Evolutionary conservation across 2,888 invertebrate species (phyloP), one percentile per base, ranked within the genome.

Genomic region (Alsophila aescularia): DNA sequence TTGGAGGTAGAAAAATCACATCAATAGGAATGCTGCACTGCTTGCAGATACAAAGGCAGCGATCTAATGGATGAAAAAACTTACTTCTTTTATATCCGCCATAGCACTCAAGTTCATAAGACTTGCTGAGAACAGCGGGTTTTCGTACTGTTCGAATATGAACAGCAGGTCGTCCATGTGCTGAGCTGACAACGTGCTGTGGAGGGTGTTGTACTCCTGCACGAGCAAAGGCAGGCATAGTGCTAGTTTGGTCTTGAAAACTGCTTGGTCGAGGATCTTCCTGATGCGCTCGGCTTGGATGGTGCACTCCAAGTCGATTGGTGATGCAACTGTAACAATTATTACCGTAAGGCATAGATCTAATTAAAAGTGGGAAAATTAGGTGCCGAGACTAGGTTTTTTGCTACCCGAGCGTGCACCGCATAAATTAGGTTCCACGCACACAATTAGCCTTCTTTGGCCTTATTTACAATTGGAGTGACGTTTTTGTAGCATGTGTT

Each of bases 211-310:
- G 61, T 81, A 89, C 56, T 91, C 89, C 32, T 85, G 79, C 8
- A 90, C 88, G 35, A 89, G 69, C 10, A 73, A 64, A 0, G 88
- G 84, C 1, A 91, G 72, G 52, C 85, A 87, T 4, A 90, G 61
- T 0, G 88, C 81, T n/a, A 93, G 72, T 60, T 88, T 60, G 0
- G 56, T 48, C 66, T 92, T 92, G 49, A 85, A 83, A 2, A 93
- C 77, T 0, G 89, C 79, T 51, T 90, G 92, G 51, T 92, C 85
- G 6, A 93, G 65, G 45, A 93, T 90, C 64, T 89, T 89, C 0
- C 91, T 85, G 40, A 93, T 89, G 21, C 93, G 83, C 53, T 93
- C 92, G 2, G 89, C 83, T 76, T 93, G 93, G 47, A 94, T 66
- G 7, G 54, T 44, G 36, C 66, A 64, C 40, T 66, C 66, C 29